Conservation (phyloP, 2,888 invertebrate genomes). For the Spialia ferax region DNA sequence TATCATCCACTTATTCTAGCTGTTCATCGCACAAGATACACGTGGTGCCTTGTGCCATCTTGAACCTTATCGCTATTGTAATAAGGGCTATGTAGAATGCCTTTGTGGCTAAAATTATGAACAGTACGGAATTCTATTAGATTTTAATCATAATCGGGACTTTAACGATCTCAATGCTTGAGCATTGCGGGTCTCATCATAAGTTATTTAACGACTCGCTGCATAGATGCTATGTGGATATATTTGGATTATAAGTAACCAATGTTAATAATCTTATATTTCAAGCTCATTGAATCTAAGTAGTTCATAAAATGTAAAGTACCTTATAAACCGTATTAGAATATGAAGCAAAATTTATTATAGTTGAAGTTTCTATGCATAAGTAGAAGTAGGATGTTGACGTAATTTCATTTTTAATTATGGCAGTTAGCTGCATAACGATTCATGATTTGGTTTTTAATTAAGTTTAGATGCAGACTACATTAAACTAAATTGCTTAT, state of each 20-base stretch:
- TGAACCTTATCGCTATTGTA: constrained; percentile 11
- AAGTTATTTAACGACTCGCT: constrained; percentile 47
- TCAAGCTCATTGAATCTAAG: constrained; percentile 14
- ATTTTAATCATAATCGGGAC: constrained; percentile 81
- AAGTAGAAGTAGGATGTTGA: no score
- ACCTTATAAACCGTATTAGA: not conserved
- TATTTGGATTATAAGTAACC: constrained; percentile 23
- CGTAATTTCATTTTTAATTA: no score
- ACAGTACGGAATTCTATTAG: constrained; percentile 79
- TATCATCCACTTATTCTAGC: constrained; percentile 81
- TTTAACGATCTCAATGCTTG: constrained; percentile 50
- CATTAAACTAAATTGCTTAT: no score
- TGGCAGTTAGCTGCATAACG: no score
- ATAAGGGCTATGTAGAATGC: not conserved
- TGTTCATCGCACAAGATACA: constrained; percentile 20
- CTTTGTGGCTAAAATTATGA: constrained; percentile 9
- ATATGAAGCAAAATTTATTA: no score
- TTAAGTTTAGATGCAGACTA: no score
- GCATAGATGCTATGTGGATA: constrained; percentile 22
- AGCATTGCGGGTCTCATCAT: constrained; percentile 54
- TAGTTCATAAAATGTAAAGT: not conserved
- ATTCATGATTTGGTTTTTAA: no score
- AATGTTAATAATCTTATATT: constrained; percentile 13
- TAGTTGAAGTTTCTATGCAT: no score
- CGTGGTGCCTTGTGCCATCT: constrained; percentile 5